Evolutionary conservation across 2,113 vertebrate genomes (phyloP).

Genomic region (Protobothrops mucrosquamatus): DNA sequence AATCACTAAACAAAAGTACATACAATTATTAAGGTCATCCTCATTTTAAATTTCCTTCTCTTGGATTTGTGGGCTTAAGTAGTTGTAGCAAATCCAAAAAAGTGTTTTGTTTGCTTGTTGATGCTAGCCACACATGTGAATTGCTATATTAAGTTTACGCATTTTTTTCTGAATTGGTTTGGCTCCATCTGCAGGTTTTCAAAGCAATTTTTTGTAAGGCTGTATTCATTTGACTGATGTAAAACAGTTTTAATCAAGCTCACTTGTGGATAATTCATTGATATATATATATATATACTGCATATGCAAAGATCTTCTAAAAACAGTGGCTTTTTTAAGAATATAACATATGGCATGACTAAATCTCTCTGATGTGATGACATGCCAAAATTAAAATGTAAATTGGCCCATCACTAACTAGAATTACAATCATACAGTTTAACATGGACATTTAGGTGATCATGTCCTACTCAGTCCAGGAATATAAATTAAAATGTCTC

Average conservation of each 20-base stretch:
- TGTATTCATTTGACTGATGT: not conserved
- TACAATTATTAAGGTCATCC: constrained; percentile 5
- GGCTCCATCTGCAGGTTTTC: constrained; percentile 6
- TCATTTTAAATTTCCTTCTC: constrained; percentile 43
- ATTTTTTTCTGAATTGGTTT: not conserved
- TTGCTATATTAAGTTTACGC: not conserved
- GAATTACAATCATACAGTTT: not conserved
- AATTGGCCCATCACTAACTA: not conserved
- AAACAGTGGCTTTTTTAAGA: not conserved
- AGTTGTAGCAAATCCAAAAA: constrained; percentile 5
- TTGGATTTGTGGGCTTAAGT: not conserved
- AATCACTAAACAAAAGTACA: not conserved
- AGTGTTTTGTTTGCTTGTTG: not conserved
- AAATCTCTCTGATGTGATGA: not conserved
- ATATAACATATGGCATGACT: not conserved
- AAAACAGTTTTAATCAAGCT: not conserved
- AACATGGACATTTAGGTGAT: not conserved
- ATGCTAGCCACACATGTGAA: not conserved
- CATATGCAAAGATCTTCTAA: not conserved
- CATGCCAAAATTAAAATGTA: not conserved
- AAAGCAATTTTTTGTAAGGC: not conserved
- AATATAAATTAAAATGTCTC: not conserved
- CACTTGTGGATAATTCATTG: not conserved
- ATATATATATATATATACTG: not conserved
- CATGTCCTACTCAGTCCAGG: not conserved